Evolutionary conservation across 2,797 vertebrate species (phyloP).

Genomic region (Zalophus californianus): DNA sequence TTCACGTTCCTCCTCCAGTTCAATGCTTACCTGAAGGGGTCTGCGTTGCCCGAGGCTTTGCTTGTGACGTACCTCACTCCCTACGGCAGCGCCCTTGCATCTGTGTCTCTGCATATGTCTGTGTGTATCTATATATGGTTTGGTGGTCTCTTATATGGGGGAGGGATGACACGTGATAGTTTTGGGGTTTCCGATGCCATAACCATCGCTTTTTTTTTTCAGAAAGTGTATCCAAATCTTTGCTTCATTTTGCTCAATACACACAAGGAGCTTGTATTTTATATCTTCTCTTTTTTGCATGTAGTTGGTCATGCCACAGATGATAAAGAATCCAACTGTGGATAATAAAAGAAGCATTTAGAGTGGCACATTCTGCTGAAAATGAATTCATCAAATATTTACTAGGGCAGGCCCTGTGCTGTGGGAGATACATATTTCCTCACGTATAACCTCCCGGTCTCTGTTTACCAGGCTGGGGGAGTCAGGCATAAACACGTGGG

Average conservation of each 20-base stretch:
- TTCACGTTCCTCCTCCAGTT: neutral
- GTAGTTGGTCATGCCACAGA: neutral
- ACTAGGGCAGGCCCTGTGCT: neutral
- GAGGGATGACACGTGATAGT: rapidly evolving
- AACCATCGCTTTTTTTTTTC: neutral
- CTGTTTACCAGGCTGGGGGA: neutral
- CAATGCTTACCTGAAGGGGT: neutral
- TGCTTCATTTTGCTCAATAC: neutral
- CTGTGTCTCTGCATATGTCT: neutral
- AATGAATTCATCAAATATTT: neutral
- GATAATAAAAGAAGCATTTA: neutral
- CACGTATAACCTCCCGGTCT: neutral
- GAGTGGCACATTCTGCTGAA: neutral
- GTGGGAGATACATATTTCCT: neutral
- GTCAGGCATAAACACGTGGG: neutral
- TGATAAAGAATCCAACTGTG: neutral
- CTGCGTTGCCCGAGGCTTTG: rapidly evolving
- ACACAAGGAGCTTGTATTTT: neutral
- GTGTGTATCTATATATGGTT: neutral
- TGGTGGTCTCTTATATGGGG: neutral
- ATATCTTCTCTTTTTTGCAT: neutral
- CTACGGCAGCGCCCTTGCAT: rapidly evolving
- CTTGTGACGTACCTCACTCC: rapidly evolving
- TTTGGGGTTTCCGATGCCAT: neutral
- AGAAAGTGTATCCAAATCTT: neutral